These are phyloP conservation scores for Acanthosepion esculentum DNA, from an alignment of 2,888 invertebrate species.

Conservation along the genomic window DNA sequence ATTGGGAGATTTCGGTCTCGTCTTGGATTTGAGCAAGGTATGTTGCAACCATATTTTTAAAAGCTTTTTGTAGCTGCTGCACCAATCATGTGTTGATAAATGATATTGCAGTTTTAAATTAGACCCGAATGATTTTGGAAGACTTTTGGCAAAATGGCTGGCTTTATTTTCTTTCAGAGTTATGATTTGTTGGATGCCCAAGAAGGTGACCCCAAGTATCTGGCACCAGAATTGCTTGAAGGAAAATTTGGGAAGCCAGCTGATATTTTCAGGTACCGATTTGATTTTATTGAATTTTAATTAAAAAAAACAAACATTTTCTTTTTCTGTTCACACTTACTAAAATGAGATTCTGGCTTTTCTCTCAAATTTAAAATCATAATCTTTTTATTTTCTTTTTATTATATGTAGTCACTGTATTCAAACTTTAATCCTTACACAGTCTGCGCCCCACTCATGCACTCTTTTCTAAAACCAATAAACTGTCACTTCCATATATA, in stretches of 20 bases:
- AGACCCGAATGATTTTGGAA: too few species aligned
- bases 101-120: too few species aligned
- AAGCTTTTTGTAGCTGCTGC: conserved; percentile 18
- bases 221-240: conserved; percentile 83
- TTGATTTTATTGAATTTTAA: background rate
- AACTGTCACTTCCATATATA: too few species aligned
- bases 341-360: background rate
- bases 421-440: too few species aligned
- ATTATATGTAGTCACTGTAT: too few species aligned
- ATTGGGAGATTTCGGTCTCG: conserved; percentile 85
- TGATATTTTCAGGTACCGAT: conserved; percentile 80
- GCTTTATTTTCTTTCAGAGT: conserved; percentile 71
- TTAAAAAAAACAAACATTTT: background rate
- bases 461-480: too few species aligned
- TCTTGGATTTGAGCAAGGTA: conserved; percentile 80
- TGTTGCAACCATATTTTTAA: conserved; percentile 24
- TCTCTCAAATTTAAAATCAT: background rate
- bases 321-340: too few species aligned
- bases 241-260: conserved; percentile 82
- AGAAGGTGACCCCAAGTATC: conserved; percentile 85
- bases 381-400: too few species aligned
- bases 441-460: fast-evolving
- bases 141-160: background rate
- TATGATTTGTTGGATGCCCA: conserved; percentile 78
- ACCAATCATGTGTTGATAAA: background rate